phyloP scores from a whole-genome alignment of 2,888 invertebrate genomes.

The Dioctria linearis region DNA sequence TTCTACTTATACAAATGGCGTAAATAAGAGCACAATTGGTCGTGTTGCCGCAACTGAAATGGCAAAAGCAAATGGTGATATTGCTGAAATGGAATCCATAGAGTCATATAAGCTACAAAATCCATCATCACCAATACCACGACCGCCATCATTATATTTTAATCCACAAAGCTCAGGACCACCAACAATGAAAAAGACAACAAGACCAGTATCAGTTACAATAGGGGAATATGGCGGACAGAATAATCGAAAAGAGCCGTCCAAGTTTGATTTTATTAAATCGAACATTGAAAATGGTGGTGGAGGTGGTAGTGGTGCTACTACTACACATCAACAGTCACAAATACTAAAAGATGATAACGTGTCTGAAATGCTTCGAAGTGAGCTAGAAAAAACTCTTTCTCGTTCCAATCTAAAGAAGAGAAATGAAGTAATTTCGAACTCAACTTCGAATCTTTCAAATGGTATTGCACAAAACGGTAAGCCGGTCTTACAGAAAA shows the following conservation, averaged over 20 bases:
- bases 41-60: constrained; percentile 60
- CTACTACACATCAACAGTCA: not conserved
- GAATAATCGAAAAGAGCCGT: constrained; percentile 76
- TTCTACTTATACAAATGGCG: constrained; percentile 53
- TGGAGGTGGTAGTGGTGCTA: no score
- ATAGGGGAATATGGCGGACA: constrained; percentile 80
- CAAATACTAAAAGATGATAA: constrained; percentile 62
- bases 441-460: not conserved
- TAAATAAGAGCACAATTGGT: constrained; percentile 57
- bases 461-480: constrained; percentile 41
- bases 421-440: constrained; percentile 73
- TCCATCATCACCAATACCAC: constrained; percentile 75
- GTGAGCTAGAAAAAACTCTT: constrained; percentile 82
- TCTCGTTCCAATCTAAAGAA: constrained; percentile 84
- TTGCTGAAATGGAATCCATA: constrained; percentile 82
- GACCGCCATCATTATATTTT: constrained; percentile 81
- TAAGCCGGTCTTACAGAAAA: constrained; percentile 59
- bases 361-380: constrained; percentile 79
- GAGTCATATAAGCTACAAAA: constrained; percentile 83
- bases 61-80: constrained; percentile 71
- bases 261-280: constrained; percentile 79
- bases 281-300: constrained; percentile 10
- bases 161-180: constrained; percentile 74
- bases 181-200: constrained; percentile 74
- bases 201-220: constrained; percentile 78